phyloP scores from a whole-genome alignment of 2,797 vertebrate species.

The Geotrypetes seraphini region DNA sequence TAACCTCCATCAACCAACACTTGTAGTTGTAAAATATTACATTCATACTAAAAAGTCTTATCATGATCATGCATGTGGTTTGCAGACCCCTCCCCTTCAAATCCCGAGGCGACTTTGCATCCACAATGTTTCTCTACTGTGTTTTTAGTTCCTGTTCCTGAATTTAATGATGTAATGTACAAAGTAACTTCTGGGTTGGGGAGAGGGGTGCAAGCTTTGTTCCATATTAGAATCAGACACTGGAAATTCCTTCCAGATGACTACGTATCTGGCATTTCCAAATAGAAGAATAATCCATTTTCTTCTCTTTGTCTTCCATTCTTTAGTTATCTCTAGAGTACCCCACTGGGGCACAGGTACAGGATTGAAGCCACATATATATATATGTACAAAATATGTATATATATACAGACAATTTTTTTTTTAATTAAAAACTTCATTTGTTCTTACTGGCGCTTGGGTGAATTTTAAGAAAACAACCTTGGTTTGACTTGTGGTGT shows the following conservation, averaged over 20 bases:
- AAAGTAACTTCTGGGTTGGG: constrained; percentile 11
- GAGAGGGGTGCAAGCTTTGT: constrained; percentile 33
- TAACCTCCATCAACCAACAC: constrained; percentile 55
- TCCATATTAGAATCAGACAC: constrained; percentile 25
- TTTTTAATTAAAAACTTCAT: constrained; percentile 55
- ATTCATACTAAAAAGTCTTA: constrained; percentile 27
- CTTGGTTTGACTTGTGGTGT: too few species aligned
- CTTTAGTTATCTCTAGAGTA: constrained; percentile 50
- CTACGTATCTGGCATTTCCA: constrained; percentile 20
- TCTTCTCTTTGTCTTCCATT: constrained; percentile 17
- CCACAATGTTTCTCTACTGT: constrained; percentile 1
- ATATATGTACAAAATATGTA: constrained; percentile 41
- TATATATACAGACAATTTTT: constrained; percentile 20
- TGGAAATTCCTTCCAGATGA: constrained; percentile 26
- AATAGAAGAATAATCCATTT: constrained; percentile 29
- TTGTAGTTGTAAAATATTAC: too few species aligned
- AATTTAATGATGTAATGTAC: constrained; percentile 58
- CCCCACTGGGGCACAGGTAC: constrained; percentile 53
- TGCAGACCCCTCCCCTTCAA: too few species aligned
- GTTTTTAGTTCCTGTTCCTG: constrained; percentile 28
- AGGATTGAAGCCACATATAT: constrained; percentile 50
- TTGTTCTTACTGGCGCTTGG: constrained; percentile 32
- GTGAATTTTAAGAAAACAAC: constrained; percentile 27
- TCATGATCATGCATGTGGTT: constrained; percentile 1
- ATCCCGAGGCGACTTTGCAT: too few species aligned